phyloP scores from a whole-genome alignment of 2,113 vertebrate species.

The Poeciliopsis turrubarensis region DNA sequence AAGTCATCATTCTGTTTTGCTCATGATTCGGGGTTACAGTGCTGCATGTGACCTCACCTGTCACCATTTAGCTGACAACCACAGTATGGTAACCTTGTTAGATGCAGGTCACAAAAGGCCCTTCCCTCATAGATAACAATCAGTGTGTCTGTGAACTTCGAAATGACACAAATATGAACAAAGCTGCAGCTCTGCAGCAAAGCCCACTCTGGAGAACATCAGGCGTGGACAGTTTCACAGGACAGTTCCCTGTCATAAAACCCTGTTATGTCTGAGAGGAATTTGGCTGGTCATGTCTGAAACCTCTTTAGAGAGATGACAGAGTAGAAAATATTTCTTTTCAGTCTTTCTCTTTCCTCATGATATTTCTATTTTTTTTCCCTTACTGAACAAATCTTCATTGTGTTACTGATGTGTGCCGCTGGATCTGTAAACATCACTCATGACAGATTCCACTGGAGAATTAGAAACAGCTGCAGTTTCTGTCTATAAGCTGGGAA shows the following conservation, averaged over 20 bases:
- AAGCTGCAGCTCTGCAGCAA: slow-evolving; percentile 57
- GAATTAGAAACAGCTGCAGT: slow-evolving; percentile 75
- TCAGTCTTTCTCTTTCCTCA: slow-evolving; percentile 2
- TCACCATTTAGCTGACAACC: slow-evolving; percentile 75
- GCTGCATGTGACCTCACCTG: slow-evolving; percentile 67
- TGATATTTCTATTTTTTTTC: slow-evolving; percentile 22
- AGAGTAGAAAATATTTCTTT: slow-evolving; percentile 47
- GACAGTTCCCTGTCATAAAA: slow-evolving; percentile 69
- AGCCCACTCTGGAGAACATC: slow-evolving; percentile 63
- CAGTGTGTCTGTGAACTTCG: slow-evolving; percentile 71
- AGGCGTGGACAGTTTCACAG: slow-evolving; percentile 66
- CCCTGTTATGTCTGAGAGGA: slow-evolving; percentile 75
- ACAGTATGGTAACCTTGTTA: slow-evolving; percentile 75
- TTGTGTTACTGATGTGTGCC: slow-evolving; percentile 67
- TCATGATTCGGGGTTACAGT: slow-evolving; percentile 54
- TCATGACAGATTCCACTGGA: slow-evolving; percentile 54
- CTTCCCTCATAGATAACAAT: slow-evolving; percentile 75
- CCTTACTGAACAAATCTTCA: slow-evolving; percentile 64
- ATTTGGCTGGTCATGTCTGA: slow-evolving; percentile 69
- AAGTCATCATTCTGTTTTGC: slow-evolving; percentile 60
- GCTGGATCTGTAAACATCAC: slow-evolving; percentile 68
- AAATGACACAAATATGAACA: slow-evolving; percentile 74
- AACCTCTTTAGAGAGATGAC: slow-evolving; percentile 63
- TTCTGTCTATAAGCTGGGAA: slow-evolving; percentile 40
- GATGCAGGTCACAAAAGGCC: slow-evolving; percentile 43